These are phyloP conservation scores for Sandelia bainsii DNA, from an alignment of 2,797 vertebrate genomes.

Conservation along the genomic window DNA sequence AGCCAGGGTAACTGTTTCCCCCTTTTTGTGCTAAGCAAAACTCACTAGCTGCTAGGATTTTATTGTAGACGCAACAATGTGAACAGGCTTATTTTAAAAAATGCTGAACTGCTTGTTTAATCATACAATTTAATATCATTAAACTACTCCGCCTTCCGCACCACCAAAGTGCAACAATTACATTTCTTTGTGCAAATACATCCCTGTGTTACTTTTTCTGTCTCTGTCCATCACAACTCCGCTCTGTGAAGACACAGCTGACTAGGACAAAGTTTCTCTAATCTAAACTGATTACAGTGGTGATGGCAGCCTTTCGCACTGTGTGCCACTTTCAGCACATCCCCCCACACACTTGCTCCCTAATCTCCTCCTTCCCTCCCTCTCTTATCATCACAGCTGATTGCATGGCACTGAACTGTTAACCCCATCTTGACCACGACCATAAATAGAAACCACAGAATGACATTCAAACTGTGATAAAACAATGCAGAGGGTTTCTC, in stretches of 20 bases:
- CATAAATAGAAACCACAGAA: constrained; percentile 54
- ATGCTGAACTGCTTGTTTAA: neutral
- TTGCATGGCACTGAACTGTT: constrained; percentile 70
- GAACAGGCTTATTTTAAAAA: neutral
- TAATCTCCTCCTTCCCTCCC: constrained; percentile 16
- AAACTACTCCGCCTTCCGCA: neutral
- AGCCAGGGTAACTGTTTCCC: neutral
- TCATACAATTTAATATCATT: neutral
- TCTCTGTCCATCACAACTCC: neutral
- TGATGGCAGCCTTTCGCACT: constrained; percentile 56
- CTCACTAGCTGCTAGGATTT: neutral
- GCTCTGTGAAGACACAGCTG: constrained; percentile 31
- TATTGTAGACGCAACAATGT: neutral
- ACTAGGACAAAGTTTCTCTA: constrained; percentile 49
- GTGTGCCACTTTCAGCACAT: constrained; percentile 57
- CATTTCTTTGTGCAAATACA: constrained; percentile 16
- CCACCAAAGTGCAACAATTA: neutral
- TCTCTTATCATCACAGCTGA: constrained; percentile 74
- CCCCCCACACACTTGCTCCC: constrained; percentile 41
- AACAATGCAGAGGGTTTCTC: constrained; percentile 37
- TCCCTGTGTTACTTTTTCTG: neutral
- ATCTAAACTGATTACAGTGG: constrained; percentile 74
- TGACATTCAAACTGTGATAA: constrained; percentile 23
- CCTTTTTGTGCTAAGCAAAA: neutral
- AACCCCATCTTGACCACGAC: constrained; percentile 50